Evolutionary conservation across 2,797 vertebrate genomes (phyloP).

Genomic region (Cuniculus paca): DNA sequence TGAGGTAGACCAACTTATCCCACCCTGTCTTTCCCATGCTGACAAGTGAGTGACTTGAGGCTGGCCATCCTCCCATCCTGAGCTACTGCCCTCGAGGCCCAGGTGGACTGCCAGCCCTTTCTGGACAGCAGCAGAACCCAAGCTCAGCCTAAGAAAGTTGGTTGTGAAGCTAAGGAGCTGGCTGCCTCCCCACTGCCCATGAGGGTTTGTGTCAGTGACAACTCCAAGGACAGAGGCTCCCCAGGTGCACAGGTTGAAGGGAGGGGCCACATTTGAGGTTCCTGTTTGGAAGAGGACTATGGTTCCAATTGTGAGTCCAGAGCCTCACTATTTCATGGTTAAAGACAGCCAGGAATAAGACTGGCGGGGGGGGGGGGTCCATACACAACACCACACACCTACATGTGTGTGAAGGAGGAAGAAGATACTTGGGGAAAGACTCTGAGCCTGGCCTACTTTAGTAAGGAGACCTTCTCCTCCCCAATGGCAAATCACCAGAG

Average conservation of each 20-base stretch:
- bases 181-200: neutral
- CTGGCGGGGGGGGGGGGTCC: rapidly evolving
- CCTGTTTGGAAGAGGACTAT: neutral
- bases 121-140: neutral
- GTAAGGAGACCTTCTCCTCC: neutral
- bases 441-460: neutral
- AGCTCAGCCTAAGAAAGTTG: neutral
- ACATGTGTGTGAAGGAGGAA: neutral
- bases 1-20: slow-evolving; percentile 74
- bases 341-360: neutral
- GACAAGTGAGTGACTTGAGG: neutral
- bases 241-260: neutral
- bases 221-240: neutral
- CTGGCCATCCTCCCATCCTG: neutral
- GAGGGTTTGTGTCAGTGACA: neutral
- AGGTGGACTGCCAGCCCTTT: neutral
- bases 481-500: slow-evolving; percentile 28
- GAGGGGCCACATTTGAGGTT: neutral
- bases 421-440: neutral
- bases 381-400: neutral
- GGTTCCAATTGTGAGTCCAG: neutral
- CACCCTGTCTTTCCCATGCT: neutral
- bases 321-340: neutral
- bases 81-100: neutral
- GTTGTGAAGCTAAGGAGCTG: neutral